A percentile compares a stretch with the other conserved stretches of the same genome.
Evolutionary conservation across 2,888 invertebrate genomes (phyloP).

Genomic region (Hoplodrina ambigua): DNA sequence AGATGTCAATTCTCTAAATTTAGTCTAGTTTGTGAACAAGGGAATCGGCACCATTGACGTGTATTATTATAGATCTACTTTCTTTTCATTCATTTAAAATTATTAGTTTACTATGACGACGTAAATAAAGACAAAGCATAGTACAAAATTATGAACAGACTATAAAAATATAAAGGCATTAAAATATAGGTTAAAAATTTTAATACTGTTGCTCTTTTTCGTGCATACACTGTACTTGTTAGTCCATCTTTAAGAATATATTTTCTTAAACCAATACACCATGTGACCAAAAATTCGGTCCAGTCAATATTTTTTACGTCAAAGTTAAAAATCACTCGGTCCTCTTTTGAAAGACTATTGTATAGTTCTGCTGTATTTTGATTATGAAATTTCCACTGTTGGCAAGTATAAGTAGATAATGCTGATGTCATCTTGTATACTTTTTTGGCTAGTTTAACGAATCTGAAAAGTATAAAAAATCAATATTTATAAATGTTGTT

Average conservation of each 20-base stretch:
- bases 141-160: background rate
- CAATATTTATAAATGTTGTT: no score
- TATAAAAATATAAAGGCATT: slow-evolving; percentile 2
- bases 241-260: slow-evolving; percentile 25
- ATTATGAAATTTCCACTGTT: slow-evolving; percentile 23
- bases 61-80: background rate
- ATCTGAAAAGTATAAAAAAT: slow-evolving; percentile 10
- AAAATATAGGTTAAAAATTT: background rate
- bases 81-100: no score
- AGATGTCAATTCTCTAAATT: no score
- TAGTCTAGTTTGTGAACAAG: no score
- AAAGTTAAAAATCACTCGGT: slow-evolving; percentile 29
- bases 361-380: slow-evolving; percentile 15
- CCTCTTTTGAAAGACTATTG: slow-evolving; percentile 20
- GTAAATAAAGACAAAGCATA: background rate
- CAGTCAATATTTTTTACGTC: slow-evolving; percentile 15
- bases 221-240: background rate
- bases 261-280: slow-evolving; percentile 1
- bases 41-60: no score
- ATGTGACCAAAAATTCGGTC: background rate
- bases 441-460: background rate
- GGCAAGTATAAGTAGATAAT: background rate
- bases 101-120: no score
- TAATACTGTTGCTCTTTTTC: background rate
- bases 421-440: background rate